phyloP scores from a whole-genome alignment of 2,888 invertebrate species.

The Trichogramma dendrolimi region DNA sequence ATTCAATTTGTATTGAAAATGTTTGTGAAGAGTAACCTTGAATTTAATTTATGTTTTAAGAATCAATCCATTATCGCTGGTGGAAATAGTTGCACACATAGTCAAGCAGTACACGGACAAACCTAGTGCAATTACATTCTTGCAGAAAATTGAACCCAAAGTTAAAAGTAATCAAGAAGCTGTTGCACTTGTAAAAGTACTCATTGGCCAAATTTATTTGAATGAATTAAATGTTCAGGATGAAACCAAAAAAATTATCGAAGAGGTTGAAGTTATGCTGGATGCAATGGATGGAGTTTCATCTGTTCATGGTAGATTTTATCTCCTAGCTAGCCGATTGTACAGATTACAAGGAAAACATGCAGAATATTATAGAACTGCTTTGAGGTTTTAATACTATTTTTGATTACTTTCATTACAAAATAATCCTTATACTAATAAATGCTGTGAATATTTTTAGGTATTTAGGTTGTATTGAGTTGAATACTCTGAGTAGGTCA shows the following conservation, averaged over 20 bases:
- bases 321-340: slow-evolving; percentile 86
- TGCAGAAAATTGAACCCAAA: slow-evolving; percentile 83
- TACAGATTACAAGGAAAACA: slow-evolving; percentile 83
- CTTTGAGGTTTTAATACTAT: slow-evolving; percentile 62
- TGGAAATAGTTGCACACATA: slow-evolving; percentile 79
- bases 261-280: slow-evolving; percentile 77
- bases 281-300: slow-evolving; percentile 90
- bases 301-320: slow-evolving; percentile 89
- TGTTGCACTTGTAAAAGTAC: slow-evolving; percentile 79
- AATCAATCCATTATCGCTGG: slow-evolving; percentile 87
- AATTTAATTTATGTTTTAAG: slow-evolving; percentile 54
- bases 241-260: slow-evolving; percentile 78
- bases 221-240: slow-evolving; percentile 75
- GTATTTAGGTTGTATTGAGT: slow-evolving; percentile 70
- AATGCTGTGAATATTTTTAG: slow-evolving; percentile 40
- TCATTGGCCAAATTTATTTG: slow-evolving; percentile 76
- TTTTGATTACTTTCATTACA: neutral
- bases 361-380: slow-evolving; percentile 92
- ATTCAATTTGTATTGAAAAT: neutral
- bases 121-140: slow-evolving; percentile 78
- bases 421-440: slow-evolving; percentile 7
- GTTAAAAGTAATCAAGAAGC: slow-evolving; percentile 85
- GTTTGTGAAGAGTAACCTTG: neutral
- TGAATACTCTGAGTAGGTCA: slow-evolving; percentile 63
- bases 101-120: slow-evolving; percentile 75